Conservation (phyloP, 2,888 invertebrate species). For the Orchesellides sinensis region DNA sequence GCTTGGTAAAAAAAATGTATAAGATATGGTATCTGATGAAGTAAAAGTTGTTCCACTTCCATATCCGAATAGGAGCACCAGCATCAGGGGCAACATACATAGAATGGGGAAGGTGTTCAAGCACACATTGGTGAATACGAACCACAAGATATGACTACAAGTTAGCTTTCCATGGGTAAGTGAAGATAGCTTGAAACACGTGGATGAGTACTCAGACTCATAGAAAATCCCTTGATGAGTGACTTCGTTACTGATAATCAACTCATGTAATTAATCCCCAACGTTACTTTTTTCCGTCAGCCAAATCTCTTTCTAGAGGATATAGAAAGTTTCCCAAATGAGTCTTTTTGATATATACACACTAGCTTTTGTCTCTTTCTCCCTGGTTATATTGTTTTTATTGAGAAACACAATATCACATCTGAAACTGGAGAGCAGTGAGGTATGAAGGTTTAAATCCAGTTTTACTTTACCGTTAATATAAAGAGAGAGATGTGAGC, state of each 20-base stretch:
- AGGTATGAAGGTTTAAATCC: too few species aligned
- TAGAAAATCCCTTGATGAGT: conserved; percentile 59
- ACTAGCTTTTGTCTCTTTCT: conserved; percentile 20
- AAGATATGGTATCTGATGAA: too few species aligned
- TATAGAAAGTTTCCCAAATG: conserved; percentile 34
- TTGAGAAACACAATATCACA: conserved; percentile 11
- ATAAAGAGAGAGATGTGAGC: too few species aligned
- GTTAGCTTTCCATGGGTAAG: too few species aligned
- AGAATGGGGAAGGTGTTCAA: too few species aligned
- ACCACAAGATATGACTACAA: background rate
- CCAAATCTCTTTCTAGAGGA: conserved; percentile 54
- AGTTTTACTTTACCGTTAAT: too few species aligned
- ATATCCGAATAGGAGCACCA: too few species aligned
- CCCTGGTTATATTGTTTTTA: conserved; percentile 2
- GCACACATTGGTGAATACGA: too few species aligned
- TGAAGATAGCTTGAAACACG: background rate
- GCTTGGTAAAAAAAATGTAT: too few species aligned
- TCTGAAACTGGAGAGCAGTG: background rate
- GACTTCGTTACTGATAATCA: conserved; percentile 68
- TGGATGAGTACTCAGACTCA: conserved; percentile 1
- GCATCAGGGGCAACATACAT: too few species aligned
- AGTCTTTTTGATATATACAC: conserved; percentile 21
- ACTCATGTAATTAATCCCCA: conserved; percentile 70
- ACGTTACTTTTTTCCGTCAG: conserved; percentile 59
- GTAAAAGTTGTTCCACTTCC: too few species aligned